Percentiles rank a stretch among this genome's conserved stretches.
Conservation (phyloP, 2,113 vertebrate genomes). For the Hepsetus odoe region DNA sequence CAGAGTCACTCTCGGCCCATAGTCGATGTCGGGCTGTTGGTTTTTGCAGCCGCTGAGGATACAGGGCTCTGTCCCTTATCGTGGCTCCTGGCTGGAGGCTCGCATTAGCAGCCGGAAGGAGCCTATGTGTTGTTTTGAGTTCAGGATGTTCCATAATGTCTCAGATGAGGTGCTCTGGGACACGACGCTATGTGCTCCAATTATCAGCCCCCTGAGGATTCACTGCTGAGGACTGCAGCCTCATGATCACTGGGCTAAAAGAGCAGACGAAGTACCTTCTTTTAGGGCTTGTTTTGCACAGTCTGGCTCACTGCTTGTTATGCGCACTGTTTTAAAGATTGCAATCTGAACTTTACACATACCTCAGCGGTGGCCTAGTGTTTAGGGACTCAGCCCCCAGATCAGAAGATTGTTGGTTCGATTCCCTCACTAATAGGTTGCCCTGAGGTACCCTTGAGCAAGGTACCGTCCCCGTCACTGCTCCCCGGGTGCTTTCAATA, state of each 20-base stretch:
- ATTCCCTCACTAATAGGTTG: no score
- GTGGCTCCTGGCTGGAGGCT: not conserved
- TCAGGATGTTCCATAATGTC: conserved; percentile 38
- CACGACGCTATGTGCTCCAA: conserved; percentile 26
- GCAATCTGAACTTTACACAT: not conserved
- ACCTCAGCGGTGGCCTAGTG: no score
- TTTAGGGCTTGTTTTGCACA: not conserved
- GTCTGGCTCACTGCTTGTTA: not conserved
- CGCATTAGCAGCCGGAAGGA: conserved; percentile 11
- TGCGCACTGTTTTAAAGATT: not conserved
- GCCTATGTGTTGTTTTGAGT: conserved; percentile 33
- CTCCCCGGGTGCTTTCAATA: no score
- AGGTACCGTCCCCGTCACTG: no score
- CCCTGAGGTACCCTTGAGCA: no score
- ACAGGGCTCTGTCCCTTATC: not conserved
- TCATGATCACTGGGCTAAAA: not conserved
- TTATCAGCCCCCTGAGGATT: conserved; percentile 44
- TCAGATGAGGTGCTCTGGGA: conserved; percentile 33
- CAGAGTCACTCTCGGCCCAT: not conserved
- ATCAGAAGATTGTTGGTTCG: no score
- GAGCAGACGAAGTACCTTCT: not conserved
- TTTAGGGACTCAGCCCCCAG: no score
- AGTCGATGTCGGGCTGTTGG: not conserved
- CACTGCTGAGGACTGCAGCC: not conserved
- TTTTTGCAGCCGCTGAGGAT: not conserved